Percentiles rank a stretch among this genome's conserved stretches.
phyloP scores from a whole-genome alignment of 1,140 invertebrate species.

The Prorops nasuta region DNA sequence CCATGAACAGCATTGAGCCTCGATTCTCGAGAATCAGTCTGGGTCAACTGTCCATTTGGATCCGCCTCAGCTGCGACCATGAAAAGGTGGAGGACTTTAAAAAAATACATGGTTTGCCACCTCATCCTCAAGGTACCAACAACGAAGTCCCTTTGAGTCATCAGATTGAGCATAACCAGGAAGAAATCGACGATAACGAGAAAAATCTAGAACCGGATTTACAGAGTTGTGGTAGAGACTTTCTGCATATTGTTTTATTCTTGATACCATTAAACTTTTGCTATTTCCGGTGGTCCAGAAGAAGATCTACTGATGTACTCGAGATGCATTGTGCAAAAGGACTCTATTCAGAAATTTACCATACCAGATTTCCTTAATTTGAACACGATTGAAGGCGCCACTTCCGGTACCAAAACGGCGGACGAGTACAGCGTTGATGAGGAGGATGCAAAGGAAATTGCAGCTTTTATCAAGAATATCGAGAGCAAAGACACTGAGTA shows the following conservation, averaged over 20 bases:
- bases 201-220: too few relatives aligned
- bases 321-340: too few relatives aligned
- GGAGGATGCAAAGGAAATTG: background rate
- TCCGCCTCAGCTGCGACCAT: constrained; percentile 39
- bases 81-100: constrained; percentile 34
- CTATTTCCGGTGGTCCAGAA: too few relatives aligned
- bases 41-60: constrained; percentile 43
- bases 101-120: constrained; percentile 6
- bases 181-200: background rate
- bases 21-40: constrained; percentile 23
- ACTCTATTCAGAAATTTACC: too few relatives aligned
- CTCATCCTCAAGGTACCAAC: background rate
- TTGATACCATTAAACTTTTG: too few relatives aligned
- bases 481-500: constrained; percentile 8
- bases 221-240: too few relatives aligned
- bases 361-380: too few relatives aligned
- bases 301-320: too few relatives aligned
- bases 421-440: background rate
- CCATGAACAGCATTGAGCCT: constrained; percentile 26
- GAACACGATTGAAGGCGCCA: too few relatives aligned
- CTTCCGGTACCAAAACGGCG: too few relatives aligned
- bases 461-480: background rate
- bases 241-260: too few relatives aligned
- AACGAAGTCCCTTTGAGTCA: background rate
- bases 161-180: background rate